These are phyloP conservation scores for Poeciliopsis infans DNA, from an alignment of 2,797 vertebrate species.

Conservation along the genomic window DNA sequence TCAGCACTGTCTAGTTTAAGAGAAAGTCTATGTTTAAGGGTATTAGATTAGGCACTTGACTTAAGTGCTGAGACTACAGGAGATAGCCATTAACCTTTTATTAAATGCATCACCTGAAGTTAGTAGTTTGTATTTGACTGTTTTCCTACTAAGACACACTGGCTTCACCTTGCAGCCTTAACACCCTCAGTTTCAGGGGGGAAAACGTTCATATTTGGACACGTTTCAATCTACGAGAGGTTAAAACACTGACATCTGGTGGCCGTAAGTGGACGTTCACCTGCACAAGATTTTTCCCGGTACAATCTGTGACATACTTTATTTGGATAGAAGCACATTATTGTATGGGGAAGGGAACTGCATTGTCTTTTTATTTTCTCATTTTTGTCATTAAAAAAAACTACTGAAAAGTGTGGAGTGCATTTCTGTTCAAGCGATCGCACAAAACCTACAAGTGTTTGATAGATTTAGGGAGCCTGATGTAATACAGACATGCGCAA, in stretches of 20 bases:
- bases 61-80: neutral
- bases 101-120: neutral
- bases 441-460: neutral
- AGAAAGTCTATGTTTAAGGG: neutral
- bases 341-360: neutral
- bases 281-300: neutral
- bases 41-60: neutral
- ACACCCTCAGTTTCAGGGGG: neutral
- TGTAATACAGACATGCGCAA: neutral
- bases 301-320: neutral
- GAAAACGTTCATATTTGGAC: too few relatives aligned
- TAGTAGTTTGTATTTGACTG: neutral
- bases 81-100: neutral
- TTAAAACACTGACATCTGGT: neutral
- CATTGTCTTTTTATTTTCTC: neutral
- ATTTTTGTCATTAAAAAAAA: neutral
- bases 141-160: neutral
- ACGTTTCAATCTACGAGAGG: neutral
- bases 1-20: neutral
- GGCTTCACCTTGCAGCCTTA: neutral
- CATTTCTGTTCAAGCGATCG: neutral
- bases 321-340: neutral
- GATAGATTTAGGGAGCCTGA: neutral
- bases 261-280: neutral
- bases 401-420: neutral